These are phyloP conservation scores for Propsilocerus akamusi DNA, from an alignment of 1,140 invertebrate genomes.

Conservation along the genomic window DNA sequence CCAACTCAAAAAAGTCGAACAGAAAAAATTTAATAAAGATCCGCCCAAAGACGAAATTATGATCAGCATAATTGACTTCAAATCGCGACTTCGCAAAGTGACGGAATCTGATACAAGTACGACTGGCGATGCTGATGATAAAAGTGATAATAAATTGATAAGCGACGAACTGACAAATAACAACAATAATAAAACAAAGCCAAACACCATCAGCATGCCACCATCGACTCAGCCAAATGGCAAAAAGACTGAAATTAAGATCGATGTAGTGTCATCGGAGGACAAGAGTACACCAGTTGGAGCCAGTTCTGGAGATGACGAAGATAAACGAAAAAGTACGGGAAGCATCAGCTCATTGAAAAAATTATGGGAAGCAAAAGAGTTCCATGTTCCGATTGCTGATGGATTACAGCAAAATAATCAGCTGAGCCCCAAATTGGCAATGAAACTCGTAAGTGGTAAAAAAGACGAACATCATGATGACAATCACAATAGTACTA, in stretches of 20 bases:
- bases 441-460: slow-evolving; percentile 25
- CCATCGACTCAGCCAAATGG: slow-evolving; percentile 7
- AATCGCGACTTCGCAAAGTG: slow-evolving; percentile 66
- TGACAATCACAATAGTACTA: slow-evolving; percentile 13
- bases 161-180: slow-evolving; percentile 20
- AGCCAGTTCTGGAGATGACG: slow-evolving; percentile 36
- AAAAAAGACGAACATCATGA: slow-evolving; percentile 11
- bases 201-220: background rate
- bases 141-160: background rate
- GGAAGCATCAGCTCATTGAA: slow-evolving; percentile 85
- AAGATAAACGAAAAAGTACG: slow-evolving; percentile 77
- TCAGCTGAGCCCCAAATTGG: slow-evolving; percentile 42
- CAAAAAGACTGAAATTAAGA: slow-evolving; percentile 27
- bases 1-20: slow-evolving; percentile 48
- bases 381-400: slow-evolving; percentile 23
- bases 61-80: slow-evolving; percentile 59
- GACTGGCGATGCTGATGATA: background rate
- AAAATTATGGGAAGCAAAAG: slow-evolving; percentile 74
- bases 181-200: slow-evolving; percentile 30
- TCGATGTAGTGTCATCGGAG: slow-evolving; percentile 16
- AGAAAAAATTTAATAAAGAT: slow-evolving; percentile 26
- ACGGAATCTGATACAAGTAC: slow-evolving; percentile 10
- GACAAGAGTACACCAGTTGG: slow-evolving; percentile 17
- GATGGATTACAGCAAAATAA: slow-evolving; percentile 22
- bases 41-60: slow-evolving; percentile 31